A percentile compares a stretch with the other conserved stretches of the same genome.
phyloP scores from a whole-genome alignment of 2,113 vertebrate species.

The Nothocercus julius region DNA sequence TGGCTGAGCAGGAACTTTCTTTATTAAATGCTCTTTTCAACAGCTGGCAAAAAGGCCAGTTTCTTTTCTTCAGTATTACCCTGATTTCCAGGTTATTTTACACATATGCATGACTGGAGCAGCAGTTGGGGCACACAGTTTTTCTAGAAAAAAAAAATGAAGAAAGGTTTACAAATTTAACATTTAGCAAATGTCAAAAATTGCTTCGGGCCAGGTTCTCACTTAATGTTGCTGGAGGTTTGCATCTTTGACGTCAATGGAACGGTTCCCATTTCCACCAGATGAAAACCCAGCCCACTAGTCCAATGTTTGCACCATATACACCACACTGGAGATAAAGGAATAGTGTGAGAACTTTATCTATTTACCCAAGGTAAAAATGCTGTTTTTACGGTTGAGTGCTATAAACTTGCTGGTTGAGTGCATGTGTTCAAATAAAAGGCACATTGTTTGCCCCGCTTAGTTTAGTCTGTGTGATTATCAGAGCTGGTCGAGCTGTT shows the following conservation, averaged over 20 bases:
- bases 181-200: neutral
- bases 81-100: neutral
- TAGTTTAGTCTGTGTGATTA: neutral
- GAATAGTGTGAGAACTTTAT: constrained; percentile 2
- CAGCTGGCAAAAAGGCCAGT: fast-evolving
- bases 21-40: neutral
- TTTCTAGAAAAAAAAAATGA: neutral
- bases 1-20: neutral
- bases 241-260: neutral
- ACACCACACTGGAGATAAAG: neutral
- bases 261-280: constrained; percentile 5
- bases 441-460: neutral
- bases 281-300: neutral
- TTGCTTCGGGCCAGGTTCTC: neutral
- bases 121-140: neutral
- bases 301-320: constrained; percentile 10
- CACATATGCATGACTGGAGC: fast-evolving
- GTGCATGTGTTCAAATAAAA: constrained; percentile 5
- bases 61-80: neutral
- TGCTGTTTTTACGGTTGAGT: neutral
- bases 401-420: constrained; percentile 19
- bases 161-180: neutral
- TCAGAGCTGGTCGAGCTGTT: neutral
- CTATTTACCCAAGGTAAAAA: constrained; percentile 40
- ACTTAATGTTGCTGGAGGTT: neutral